A percentile compares a stretch with the other conserved stretches of the same genome.
Evolutionary conservation across 2,888 invertebrate species (phyloP).

Genomic region (Hesperia comma): DNA sequence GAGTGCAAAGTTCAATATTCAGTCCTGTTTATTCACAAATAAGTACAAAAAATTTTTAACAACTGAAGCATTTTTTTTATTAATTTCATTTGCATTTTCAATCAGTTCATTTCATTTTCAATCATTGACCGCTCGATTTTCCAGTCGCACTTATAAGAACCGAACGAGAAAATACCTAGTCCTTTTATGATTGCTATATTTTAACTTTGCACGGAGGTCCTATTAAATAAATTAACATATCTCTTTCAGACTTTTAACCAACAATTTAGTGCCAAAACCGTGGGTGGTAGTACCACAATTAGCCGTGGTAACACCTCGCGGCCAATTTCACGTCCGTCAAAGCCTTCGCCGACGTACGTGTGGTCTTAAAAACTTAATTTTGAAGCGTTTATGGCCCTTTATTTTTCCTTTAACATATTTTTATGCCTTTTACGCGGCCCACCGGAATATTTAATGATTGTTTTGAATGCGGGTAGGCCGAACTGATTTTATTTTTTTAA

Average conservation of each 20-base stretch:
- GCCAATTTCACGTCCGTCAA: conserved; percentile 25
- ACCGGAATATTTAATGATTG: background rate
- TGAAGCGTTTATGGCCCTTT: background rate
- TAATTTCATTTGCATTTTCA: too few relatives aligned
- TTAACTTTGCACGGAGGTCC: conserved; percentile 13
- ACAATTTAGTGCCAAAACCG: conserved; percentile 12
- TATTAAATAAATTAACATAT: conserved; percentile 22
- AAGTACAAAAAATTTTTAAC: too few relatives aligned
- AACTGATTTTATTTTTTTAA: too few relatives aligned
- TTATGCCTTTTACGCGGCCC: background rate
- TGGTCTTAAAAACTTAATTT: conserved; percentile 24
- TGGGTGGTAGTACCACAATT: conserved; percentile 29
- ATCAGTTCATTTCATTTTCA: too few relatives aligned
- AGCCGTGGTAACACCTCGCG: conserved; percentile 26
- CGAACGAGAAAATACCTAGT: background rate
- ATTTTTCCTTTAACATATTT: background rate
- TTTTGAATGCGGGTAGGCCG: too few relatives aligned
- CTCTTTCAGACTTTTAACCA: conserved; percentile 1
- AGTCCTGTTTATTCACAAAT: too few relatives aligned
- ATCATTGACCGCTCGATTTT: too few relatives aligned
- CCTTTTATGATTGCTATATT: background rate
- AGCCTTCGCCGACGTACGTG: conserved; percentile 27
- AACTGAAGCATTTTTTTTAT: too few relatives aligned
- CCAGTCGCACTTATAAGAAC: too few relatives aligned
- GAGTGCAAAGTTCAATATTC: too few relatives aligned